Evolutionary conservation across 2,113 vertebrate genomes (phyloP).

Genomic region (Forbesichthys papilliferus): DNA sequence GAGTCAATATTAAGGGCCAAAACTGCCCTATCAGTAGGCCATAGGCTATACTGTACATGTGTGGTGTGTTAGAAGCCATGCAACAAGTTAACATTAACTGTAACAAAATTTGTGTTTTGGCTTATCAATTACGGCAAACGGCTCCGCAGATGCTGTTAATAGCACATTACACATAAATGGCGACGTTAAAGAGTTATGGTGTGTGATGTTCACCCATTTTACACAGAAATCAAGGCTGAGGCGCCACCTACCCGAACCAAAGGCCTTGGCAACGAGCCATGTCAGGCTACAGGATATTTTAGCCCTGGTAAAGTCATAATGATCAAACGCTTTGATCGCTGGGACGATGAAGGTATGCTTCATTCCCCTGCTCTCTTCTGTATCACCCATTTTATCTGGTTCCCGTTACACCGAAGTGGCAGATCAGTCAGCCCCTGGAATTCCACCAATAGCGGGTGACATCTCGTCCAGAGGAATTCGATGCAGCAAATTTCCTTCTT

Average conservation of each 20-base stretch:
- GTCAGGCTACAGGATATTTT: constrained; percentile 95
- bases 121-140: neutral
- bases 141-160: constrained; percentile 29
- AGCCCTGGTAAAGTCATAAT: constrained; percentile 94
- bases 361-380: constrained; percentile 77
- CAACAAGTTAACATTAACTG: too few relatives aligned
- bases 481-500: constrained; percentile 54
- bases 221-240: constrained; percentile 14
- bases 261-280: constrained; percentile 98
- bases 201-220: constrained; percentile 20
- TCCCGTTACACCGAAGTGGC: constrained; percentile 35
- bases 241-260: constrained; percentile 91
- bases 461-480: constrained; percentile 68
- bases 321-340: constrained; percentile 91
- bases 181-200: neutral
- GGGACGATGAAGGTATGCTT: constrained; percentile 93
- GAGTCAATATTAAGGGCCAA: too few relatives aligned
- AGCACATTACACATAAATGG: constrained; percentile 9
- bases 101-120: neutral
- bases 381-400: constrained; percentile 86
- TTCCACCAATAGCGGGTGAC: constrained; percentile 62
- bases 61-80: too few relatives aligned
- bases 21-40: too few relatives aligned
- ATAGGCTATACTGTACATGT: too few relatives aligned
- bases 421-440: constrained; percentile 56